Conservation (phyloP, 2,113 vertebrate genomes). For the Salvelinus namaycush region DNA sequence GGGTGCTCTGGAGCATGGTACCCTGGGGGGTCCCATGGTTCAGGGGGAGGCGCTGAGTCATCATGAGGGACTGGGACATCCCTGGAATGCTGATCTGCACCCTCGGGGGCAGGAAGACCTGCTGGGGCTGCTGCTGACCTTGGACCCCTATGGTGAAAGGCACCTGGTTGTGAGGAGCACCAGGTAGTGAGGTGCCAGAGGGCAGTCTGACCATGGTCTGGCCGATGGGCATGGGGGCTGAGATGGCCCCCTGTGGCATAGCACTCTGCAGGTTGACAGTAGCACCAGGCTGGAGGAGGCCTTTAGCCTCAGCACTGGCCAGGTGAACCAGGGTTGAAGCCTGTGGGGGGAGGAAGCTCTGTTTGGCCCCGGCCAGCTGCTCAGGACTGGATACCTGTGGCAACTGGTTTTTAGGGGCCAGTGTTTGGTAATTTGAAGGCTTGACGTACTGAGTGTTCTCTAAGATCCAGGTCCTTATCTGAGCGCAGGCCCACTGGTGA, state of each 20-base stretch:
- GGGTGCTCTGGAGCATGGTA: conserved; percentile 77
- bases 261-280: conserved; percentile 65
- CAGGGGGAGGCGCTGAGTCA: conserved; percentile 74
- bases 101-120: conserved; percentile 75
- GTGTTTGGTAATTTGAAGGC: conserved; percentile 65
- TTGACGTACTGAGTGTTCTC: conserved; percentile 69
- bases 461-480: conserved; percentile 83
- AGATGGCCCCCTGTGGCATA: conserved; percentile 48
- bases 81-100: conserved; percentile 69
- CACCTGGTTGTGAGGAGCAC: conserved; percentile 55
- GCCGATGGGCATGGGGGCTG: conserved; percentile 23
- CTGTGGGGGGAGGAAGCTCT: conserved; percentile 72
- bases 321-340: conserved; percentile 77
- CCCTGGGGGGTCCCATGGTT: conserved; percentile 64
- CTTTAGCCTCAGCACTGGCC: conserved; percentile 77
- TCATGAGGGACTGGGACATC: conserved; percentile 67
- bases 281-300: conserved; percentile 70
- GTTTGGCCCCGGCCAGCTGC: conserved; percentile 56
- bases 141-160: conserved; percentile 45
- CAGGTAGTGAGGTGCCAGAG: conserved; percentile 34
- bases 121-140: conserved; percentile 56
- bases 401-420: conserved; percentile 57
- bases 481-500: conserved; percentile 85
- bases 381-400: background rate
- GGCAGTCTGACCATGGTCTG: conserved; percentile 51